phyloP scores from a whole-genome alignment of 2,888 invertebrate species.

The Sphaerophoria rueppellii region DNA sequence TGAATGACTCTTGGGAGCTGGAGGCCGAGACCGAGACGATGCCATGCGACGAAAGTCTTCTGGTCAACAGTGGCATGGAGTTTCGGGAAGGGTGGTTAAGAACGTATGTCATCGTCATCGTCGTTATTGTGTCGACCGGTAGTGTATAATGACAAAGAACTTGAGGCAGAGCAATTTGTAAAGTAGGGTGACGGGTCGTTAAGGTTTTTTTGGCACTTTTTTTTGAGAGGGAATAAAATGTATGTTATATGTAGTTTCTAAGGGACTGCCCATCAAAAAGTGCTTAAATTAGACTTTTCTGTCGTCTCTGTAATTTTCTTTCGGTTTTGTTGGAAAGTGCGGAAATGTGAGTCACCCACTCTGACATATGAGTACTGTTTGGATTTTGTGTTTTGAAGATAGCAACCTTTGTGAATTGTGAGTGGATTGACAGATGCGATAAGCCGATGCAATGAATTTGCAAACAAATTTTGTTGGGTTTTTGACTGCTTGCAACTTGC shows the following conservation, averaged over 20 bases:
- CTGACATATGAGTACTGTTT: background rate
- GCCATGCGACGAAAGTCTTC: background rate
- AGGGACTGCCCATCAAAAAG: constrained; percentile 28
- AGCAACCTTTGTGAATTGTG: constrained; percentile 14
- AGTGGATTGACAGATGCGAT: constrained; percentile 42
- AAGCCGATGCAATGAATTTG: constrained; percentile 35
- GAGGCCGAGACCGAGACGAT: too few relatives aligned
- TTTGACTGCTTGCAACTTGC: background rate
- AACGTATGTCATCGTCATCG: constrained; percentile 2
- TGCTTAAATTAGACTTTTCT: constrained; percentile 1
- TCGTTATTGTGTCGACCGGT: background rate
- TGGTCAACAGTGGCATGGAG: constrained; percentile 1
- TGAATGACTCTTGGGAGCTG: constrained; percentile 35
- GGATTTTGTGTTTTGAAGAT: constrained; percentile 1
- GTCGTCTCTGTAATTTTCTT: background rate
- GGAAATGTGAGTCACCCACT: constrained; percentile 33
- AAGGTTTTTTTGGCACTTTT: constrained; percentile 35
- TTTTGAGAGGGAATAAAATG: constrained; percentile 32
- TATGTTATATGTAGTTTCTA: constrained; percentile 30
- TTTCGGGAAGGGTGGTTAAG: background rate
- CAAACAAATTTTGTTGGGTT: background rate
- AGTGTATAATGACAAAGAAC: constrained; percentile 37
- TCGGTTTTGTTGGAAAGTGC: constrained; percentile 4
- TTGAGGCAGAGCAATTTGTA: constrained; percentile 54
- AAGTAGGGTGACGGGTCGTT: constrained; percentile 54